Percentiles rank a stretch among this genome's conserved stretches.
These are phyloP conservation scores for Drosophila subpulchrella DNA, from an alignment of 1,140 invertebrate genomes.

Conservation along the genomic window DNA sequence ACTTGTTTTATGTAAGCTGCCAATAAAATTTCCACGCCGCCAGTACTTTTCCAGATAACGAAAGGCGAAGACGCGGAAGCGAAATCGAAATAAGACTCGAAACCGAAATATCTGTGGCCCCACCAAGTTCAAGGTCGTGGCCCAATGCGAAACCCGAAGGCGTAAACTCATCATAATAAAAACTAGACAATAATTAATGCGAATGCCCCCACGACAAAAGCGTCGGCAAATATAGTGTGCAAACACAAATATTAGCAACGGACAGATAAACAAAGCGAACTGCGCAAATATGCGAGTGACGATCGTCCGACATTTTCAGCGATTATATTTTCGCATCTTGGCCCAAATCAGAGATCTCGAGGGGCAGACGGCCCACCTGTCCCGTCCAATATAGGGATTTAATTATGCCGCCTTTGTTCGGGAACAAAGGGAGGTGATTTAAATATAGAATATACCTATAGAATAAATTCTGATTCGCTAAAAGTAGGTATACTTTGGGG, in stretches of 20 bases:
- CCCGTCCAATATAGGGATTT: conserved; percentile 17
- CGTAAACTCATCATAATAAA: conserved; percentile 51
- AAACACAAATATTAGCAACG: conserved; percentile 33
- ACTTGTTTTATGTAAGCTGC: conserved; percentile 26
- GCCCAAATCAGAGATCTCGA: conserved; percentile 33
- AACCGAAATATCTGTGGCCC: conserved; percentile 20
- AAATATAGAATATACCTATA: conserved; percentile 2
- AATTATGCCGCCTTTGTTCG: conserved; percentile 15
- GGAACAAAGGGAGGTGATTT: conserved; percentile 9
- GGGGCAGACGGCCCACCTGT: conserved; percentile 21
- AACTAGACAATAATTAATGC: conserved; percentile 69
- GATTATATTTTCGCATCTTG: conserved; percentile 55
- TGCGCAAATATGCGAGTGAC: conserved; percentile 64
- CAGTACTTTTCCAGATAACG: conserved; percentile 37
- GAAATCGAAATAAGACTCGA: conserved; percentile 32
- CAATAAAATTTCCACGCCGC: conserved; percentile 35
- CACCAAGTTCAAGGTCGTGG: conserved; percentile 50
- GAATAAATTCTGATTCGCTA: too few relatives aligned
- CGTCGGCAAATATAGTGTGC: conserved; percentile 58
- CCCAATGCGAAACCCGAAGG: conserved; percentile 32
- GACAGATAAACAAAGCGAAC: conserved; percentile 66
- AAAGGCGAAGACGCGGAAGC: conserved; percentile 12
- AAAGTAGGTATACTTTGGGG: not conserved
- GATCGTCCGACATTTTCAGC: conserved; percentile 53
- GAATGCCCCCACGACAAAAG: conserved; percentile 75